Evolutionary conservation across 2,113 vertebrate genomes (phyloP), one percentile per base, ranked within the genome.

Genomic region (Hiodon tergisus): DNA sequence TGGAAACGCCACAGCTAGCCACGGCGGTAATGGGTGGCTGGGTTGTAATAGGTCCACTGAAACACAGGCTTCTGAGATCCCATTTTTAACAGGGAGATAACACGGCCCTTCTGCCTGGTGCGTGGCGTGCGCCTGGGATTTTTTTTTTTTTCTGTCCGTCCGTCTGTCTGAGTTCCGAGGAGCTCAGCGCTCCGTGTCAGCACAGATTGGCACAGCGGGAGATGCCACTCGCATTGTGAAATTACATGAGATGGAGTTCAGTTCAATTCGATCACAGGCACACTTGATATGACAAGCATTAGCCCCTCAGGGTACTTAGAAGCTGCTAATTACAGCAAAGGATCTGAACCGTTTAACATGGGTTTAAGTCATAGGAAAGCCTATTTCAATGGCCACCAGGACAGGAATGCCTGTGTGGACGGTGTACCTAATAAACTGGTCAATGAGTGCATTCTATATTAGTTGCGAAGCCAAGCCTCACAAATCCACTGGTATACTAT

Each of bases 221-320:
- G 54, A 57, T 5, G 54, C 46, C 55, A 71, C 11, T 58, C 55
- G 58, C 6, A 63, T 2, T n/a, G 6, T n/a, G 4, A 16, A 16
- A 16, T 4, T n/a, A 6, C 61, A 47, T 58, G 71, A 71, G 80
- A 70, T 67, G 47, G 67, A 72, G 53, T 73, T 67, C 60, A 59
- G 69, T 55, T 62, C 14, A 2, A 16, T 51, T 31, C 66, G 63
- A 46, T 73, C 85, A 85, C 80, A 85, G 83, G 85, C 87, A 83
- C 83, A 86, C 86, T 83, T 83, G 81, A 87, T 87, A 82, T 82
- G 87, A 88, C 86, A 86, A 85, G 83, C 81, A 79, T 87, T 86
- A 87, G 88, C 80, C 86, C 86, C 84, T 79, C 69, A 79, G 85
- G 85, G 84, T 81, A 84, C 84, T 86, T 85, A 31, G 31, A 31